Conservation (phyloP, 2,113 vertebrate species). For the Noturus placidus region DNA sequence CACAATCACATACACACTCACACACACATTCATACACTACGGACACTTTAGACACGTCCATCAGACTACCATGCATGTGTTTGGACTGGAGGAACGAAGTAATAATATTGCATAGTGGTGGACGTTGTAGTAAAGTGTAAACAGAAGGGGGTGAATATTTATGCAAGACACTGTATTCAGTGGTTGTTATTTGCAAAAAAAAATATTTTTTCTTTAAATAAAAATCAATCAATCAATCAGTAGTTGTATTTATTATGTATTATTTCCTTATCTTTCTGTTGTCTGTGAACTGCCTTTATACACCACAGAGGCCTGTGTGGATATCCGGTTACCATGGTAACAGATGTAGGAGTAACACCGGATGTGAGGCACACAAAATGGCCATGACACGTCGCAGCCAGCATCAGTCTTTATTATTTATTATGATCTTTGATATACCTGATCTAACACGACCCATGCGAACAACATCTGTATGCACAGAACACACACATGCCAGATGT, state of each 20-base stretch:
- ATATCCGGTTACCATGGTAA: conserved; percentile 19
- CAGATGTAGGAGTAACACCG: conserved; percentile 12
- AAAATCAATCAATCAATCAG: too few relatives aligned
- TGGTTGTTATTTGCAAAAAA: background rate
- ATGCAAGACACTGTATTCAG: background rate
- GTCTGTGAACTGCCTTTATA: too few relatives aligned
- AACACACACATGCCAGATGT: background rate
- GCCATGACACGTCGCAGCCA: conserved; percentile 20
- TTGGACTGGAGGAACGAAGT: too few relatives aligned
- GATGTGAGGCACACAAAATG: conserved; percentile 17
- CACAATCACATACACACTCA: too few relatives aligned
- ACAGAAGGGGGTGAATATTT: background rate
- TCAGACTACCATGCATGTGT: too few relatives aligned
- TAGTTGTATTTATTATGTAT: background rate
- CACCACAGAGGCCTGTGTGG: background rate
- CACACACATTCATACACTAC: too few relatives aligned
- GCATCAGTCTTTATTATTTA: background rate
- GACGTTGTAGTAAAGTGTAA: background rate
- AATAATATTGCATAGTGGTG: background rate
- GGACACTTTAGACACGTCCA: too few relatives aligned
- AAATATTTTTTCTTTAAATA: too few relatives aligned
- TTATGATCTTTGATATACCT: background rate
- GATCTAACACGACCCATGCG: background rate
- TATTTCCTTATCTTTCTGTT: background rate
- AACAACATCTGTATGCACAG: background rate